Percentiles rank a stretch among this genome's conserved stretches.
These are phyloP conservation scores for Drosophila emarginata DNA, from an alignment of 2,888 invertebrate genomes.

Conservation along the genomic window DNA sequence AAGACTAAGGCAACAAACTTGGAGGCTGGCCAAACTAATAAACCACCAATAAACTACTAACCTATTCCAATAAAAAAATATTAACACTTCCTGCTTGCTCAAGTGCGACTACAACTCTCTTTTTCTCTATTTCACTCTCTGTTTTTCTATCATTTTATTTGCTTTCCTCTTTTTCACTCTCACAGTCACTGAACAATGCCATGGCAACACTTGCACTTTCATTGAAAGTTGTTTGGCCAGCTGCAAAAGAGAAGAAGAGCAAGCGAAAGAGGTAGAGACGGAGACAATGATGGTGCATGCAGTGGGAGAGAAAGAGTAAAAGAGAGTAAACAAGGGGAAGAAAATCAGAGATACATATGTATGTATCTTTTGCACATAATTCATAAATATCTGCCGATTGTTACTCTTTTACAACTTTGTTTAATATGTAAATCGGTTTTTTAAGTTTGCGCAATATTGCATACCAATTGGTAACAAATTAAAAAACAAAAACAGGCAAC, in stretches of 20 bases:
- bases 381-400: conserved; percentile 16
- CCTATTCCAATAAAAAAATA: conserved; percentile 62
- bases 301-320: background rate
- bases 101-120: conserved; percentile 46
- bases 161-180: conserved; percentile 9
- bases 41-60: conserved; percentile 2
- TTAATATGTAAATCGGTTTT: conserved; percentile 51
- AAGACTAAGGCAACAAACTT: conserved; percentile 51
- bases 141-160: background rate
- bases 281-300: background rate
- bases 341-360: background rate
- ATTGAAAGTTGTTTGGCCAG: conserved; percentile 68
- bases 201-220: conserved; percentile 78
- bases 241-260: conserved; percentile 31
- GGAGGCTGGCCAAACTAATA: conserved; percentile 7
- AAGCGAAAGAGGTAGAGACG: conserved; percentile 1
- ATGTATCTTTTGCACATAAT: conserved; percentile 19
- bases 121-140: conserved; percentile 21
- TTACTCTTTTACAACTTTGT: conserved; percentile 31
- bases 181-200: conserved; percentile 59
- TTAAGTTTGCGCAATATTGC: conserved; percentile 39
- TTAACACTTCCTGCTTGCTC: conserved; percentile 71
- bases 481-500: conserved; percentile 16
- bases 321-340: too few species aligned
- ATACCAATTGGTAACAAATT: conserved; percentile 37